Conservation (phyloP, 2,797 vertebrate genomes). For the Uromys caudimaculatus region DNA sequence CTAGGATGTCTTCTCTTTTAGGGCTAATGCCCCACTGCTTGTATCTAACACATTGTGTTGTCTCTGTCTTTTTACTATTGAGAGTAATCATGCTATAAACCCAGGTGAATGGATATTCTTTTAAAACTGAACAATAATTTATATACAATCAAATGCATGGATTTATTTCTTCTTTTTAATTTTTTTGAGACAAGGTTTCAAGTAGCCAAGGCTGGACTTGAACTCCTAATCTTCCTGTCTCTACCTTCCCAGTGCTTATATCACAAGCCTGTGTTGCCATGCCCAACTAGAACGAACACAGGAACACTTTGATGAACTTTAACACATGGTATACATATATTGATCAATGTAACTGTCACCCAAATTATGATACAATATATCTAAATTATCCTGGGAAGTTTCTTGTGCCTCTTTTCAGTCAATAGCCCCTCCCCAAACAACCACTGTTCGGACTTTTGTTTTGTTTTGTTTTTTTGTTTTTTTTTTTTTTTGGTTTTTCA, state of each 20-base stretch:
- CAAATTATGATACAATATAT: constrained; percentile 22
- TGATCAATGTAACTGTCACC: neutral
- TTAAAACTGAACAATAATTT: neutral
- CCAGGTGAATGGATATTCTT: neutral
- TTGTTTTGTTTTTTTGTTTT: too few species aligned
- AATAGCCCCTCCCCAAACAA: neutral
- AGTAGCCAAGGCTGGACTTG: neutral
- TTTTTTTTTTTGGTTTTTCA: too few species aligned
- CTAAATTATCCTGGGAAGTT: neutral
- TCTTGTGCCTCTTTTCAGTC: neutral
- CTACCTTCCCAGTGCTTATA: neutral
- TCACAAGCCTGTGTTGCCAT: neutral
- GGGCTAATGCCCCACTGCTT: neutral
- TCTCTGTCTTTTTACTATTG: neutral
- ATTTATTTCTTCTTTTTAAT: constrained; percentile 11
- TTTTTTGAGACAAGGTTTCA: neutral
- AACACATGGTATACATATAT: neutral
- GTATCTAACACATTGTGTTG: neutral
- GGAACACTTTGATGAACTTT: neutral
- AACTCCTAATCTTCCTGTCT: neutral
- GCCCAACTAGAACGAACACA: neutral
- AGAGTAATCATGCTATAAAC: neutral
- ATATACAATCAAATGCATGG: constrained; percentile 22
- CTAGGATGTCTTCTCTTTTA: constrained; percentile 2
- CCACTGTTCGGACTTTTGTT: neutral